Percentiles rank a stretch among this genome's conserved stretches.
Evolutionary conservation across 2,888 invertebrate species (phyloP).

Genomic region (Myathropa florea): DNA sequence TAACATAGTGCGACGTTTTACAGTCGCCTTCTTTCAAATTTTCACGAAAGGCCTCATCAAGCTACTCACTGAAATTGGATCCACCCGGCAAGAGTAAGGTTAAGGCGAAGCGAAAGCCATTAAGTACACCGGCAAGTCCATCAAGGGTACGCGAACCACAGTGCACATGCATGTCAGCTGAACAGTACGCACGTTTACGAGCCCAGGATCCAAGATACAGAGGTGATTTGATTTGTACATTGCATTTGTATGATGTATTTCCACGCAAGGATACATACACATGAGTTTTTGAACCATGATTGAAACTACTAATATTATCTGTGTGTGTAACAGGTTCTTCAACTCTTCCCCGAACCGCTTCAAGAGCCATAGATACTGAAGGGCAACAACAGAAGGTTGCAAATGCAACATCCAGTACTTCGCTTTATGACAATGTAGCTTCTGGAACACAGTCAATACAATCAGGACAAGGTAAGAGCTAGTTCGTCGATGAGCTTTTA

Average conservation of each 20-base stretch:
- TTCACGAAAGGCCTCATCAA: slow-evolving; percentile 97
- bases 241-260: neutral
- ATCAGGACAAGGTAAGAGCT: slow-evolving; percentile 78
- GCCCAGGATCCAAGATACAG: slow-evolving; percentile 92
- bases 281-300: neutral
- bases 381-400: slow-evolving; percentile 86
- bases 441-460: slow-evolving; percentile 74
- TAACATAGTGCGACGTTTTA: slow-evolving; percentile 85
- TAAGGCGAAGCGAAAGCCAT: slow-evolving; percentile 93
- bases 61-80: slow-evolving; percentile 97
- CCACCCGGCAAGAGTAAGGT: slow-evolving; percentile 92
- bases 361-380: slow-evolving; percentile 87
- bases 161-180: slow-evolving; percentile 97
- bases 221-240: slow-evolving; percentile 77
- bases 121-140: slow-evolving; percentile 96
- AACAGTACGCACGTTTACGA: slow-evolving; percentile 92
- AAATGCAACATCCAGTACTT: slow-evolving; percentile 93
- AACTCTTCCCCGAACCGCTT: slow-evolving; percentile 90
- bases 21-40: slow-evolving; percentile 99
- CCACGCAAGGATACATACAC: neutral
- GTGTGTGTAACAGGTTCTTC: slow-evolving; percentile 85
- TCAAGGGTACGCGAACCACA: slow-evolving; percentile 92
- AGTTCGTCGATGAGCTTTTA: neutral
- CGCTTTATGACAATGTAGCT: slow-evolving; percentile 92
- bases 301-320: neutral